A percentile compares a stretch with the other conserved stretches of the same genome.
phyloP scores from a whole-genome alignment of 1,140 invertebrate species.

The Periplaneta americana region DNA sequence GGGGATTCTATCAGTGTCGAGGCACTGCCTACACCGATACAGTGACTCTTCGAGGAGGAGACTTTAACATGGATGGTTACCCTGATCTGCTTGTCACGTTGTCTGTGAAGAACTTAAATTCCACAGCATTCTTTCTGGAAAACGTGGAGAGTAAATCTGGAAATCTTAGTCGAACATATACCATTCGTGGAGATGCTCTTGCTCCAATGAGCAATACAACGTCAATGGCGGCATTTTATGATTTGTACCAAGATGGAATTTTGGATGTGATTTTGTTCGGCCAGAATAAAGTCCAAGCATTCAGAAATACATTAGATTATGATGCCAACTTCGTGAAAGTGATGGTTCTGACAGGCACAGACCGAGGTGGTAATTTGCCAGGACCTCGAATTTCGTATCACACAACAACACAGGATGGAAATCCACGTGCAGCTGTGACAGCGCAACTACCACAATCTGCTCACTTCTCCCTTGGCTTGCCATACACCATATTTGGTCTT shows the following conservation, averaged over 20 bases:
- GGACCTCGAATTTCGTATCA: conserved; percentile 83
- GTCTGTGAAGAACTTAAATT: conserved; percentile 36
- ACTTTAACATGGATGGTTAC: conserved; percentile 95
- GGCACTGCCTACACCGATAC: conserved; percentile 54
- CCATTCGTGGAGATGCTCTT: conserved; percentile 65
- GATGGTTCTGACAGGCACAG: conserved; percentile 75
- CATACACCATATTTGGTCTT: conserved; percentile 92
- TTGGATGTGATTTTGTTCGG: conserved; percentile 71
- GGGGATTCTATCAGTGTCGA: conserved; percentile 51
- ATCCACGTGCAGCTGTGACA: conserved; percentile 62
- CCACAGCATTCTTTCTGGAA: conserved; percentile 64
- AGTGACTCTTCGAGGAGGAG: conserved; percentile 79
- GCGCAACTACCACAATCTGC: conserved; percentile 90
- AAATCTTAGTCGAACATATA: conserved; percentile 63
- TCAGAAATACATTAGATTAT: conserved; percentile 84
- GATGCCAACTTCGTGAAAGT: conserved; percentile 96
- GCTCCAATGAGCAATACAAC: conserved; percentile 63
- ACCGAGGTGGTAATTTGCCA: conserved; percentile 56
- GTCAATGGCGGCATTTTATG: conserved; percentile 84
- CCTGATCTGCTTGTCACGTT: conserved; percentile 85
- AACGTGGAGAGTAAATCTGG: conserved; percentile 62
- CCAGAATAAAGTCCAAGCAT: conserved; percentile 58
- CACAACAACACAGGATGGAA: conserved; percentile 79
- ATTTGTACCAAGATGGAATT: conserved; percentile 82
- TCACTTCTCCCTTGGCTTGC: conserved; percentile 85